Evolutionary conservation across 2,113 vertebrate genomes (phyloP).

Genomic region (Eurystomus gularis): DNA sequence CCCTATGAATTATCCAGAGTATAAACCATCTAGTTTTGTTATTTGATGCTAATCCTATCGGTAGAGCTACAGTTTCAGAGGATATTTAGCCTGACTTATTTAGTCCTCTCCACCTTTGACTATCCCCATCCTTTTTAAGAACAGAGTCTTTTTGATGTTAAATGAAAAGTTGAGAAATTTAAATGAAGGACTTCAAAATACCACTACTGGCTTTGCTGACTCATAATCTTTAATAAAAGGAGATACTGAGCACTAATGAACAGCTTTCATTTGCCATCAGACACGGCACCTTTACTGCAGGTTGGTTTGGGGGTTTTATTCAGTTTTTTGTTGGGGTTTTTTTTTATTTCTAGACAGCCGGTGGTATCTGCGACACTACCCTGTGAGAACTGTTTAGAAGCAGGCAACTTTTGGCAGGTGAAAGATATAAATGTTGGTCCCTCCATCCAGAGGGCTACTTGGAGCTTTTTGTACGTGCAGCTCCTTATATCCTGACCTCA

Average conservation of each 20-base stretch:
- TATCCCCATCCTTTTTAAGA: background rate
- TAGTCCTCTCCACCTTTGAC: slow-evolving; percentile 7
- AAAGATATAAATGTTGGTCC: background rate
- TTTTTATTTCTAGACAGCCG: background rate
- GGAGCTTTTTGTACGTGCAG: background rate
- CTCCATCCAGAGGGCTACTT: background rate
- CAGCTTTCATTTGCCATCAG: background rate
- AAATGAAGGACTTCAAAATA: slow-evolving; percentile 13
- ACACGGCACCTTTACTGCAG: background rate
- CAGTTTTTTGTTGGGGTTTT: fast-evolving
- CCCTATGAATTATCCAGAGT: background rate
- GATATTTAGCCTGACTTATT: slow-evolving; percentile 18
- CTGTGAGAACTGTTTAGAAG: background rate
- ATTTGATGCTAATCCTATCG: slow-evolving; percentile 34
- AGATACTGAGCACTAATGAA: background rate
- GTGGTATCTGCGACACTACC: background rate
- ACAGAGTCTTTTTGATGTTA: background rate
- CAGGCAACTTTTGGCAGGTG: background rate
- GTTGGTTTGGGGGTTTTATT: background rate
- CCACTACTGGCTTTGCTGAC: background rate
- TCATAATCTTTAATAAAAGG: background rate
- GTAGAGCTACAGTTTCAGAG: slow-evolving; percentile 11
- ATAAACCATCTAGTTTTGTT: slow-evolving; percentile 7
- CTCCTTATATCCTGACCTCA: background rate
- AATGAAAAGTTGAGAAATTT: background rate